Evolutionary conservation across 53 echinoderm and acorn worm species (phyloP).

Genomic region (Crossaster papposus): DNA sequence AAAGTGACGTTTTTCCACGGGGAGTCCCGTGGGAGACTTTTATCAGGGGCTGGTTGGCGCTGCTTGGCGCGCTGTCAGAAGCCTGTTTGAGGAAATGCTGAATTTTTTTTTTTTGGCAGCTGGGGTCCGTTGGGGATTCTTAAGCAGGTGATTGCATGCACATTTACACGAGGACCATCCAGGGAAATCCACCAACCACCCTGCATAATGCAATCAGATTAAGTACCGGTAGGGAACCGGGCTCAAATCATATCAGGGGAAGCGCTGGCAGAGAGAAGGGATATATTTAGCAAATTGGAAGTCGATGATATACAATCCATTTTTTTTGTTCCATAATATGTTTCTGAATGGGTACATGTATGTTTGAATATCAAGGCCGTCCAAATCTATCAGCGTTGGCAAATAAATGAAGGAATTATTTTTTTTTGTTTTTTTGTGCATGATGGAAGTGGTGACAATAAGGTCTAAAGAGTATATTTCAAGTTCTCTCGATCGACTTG

Average conservation of each 20-base stretch:
- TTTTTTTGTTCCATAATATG: background rate
- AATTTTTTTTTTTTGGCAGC: conserved; percentile 28
- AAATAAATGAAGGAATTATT: background rate
- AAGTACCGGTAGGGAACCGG: background rate
- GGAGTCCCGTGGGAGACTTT: background rate
- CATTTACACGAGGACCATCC: conserved; percentile 2
- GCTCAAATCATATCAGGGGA: background rate
- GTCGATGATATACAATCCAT: background rate
- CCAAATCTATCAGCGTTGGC: background rate
- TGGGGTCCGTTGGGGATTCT: conserved; percentile 2
- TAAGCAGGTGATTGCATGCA: conserved; percentile 28
- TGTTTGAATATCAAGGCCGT: background rate
- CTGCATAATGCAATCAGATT: conserved; percentile 4
- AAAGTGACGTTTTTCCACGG: background rate
- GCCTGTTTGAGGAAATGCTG: conserved; percentile 31
- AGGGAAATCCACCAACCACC: conserved; percentile 11
- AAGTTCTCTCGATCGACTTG: no score
- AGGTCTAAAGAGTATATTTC: no score
- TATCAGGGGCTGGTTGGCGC: conserved; percentile 12
- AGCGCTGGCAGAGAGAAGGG: background rate
- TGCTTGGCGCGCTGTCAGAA: background rate
- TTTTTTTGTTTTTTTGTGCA: background rate
- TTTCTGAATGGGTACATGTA: background rate
- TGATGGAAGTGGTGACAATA: no score
- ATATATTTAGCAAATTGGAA: background rate